phyloP scores from a whole-genome alignment of 2,888 invertebrate species.

The Acheta domesticus region DNA sequence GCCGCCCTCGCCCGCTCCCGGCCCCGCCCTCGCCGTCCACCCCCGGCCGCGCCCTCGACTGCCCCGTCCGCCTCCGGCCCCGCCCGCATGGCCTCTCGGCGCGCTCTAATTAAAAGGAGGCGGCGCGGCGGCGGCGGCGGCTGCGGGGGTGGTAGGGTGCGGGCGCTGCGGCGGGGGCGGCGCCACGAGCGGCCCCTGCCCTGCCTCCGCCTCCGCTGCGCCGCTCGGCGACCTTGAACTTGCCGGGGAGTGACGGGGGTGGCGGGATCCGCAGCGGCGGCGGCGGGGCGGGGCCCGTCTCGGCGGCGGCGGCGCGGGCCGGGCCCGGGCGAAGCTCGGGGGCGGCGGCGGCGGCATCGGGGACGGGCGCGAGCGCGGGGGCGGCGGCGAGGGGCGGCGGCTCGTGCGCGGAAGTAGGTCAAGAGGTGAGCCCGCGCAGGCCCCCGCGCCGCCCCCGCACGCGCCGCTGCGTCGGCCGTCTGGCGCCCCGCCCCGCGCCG shows the following conservation, averaged over 20 bases:
- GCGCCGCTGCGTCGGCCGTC: neutral
- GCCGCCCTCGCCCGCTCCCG: neutral
- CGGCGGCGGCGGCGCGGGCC: neutral
- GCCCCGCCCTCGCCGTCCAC: neutral
- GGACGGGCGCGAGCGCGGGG: neutral
- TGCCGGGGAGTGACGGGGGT: neutral
- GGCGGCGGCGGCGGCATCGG: neutral
- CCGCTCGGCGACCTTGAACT: neutral
- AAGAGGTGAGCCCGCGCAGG: neutral
- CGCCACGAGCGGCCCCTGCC: neutral
- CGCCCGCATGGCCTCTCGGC: neutral
- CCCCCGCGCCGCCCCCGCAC: neutral
- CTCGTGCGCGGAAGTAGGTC: constrained; percentile 9
- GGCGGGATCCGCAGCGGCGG: neutral
- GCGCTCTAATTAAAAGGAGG: neutral
- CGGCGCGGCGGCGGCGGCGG: neutral
- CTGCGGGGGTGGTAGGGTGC: neutral
- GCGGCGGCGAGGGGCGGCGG: neutral
- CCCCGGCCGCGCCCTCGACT: too few relatives aligned
- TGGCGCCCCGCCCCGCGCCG: neutral
- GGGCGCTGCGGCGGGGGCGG: neutral
- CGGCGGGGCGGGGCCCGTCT: neutral
- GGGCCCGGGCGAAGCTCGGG: neutral
- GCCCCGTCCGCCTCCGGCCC: neutral
- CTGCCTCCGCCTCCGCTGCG: neutral